These are phyloP conservation scores for Eutolmus rufibarbis DNA, from an alignment of 2,888 invertebrate genomes.

Conservation along the genomic window DNA sequence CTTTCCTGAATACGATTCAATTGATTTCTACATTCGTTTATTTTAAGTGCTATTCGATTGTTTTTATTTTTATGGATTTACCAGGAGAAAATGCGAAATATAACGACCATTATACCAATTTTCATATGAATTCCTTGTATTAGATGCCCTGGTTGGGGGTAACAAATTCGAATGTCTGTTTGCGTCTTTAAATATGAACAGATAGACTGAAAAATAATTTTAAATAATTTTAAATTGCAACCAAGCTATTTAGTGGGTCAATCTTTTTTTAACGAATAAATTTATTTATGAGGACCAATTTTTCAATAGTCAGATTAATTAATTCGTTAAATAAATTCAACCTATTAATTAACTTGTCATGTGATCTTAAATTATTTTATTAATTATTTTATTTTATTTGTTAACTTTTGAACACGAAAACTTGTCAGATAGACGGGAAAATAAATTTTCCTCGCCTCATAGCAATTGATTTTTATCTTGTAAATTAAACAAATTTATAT, in stretches of 20 bases:
- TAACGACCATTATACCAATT: too few relatives aligned
- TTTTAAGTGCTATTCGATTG: too few relatives aligned
- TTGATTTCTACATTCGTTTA: too few relatives aligned
- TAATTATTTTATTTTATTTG: not conserved
- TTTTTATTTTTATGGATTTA: too few relatives aligned
- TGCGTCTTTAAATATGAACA: not conserved
- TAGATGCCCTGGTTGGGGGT: too few relatives aligned
- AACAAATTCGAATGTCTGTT: not conserved
- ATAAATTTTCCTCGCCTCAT: not conserved
- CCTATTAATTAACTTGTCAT: not conserved
- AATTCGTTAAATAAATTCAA: not conserved
- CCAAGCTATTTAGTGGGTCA: not conserved
- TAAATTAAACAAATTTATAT: too few relatives aligned
- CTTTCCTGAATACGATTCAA: too few relatives aligned
- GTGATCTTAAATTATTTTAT: not conserved
- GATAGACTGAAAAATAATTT: not conserved
- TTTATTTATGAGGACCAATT: not conserved
- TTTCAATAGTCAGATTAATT: not conserved
- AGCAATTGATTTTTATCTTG: not conserved
- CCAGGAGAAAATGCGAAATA: too few relatives aligned
- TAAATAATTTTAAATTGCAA: not conserved
- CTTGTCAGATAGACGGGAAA: not conserved
- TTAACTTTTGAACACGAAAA: not conserved
- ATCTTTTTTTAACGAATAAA: too few relatives aligned
- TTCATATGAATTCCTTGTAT: too few relatives aligned